These are phyloP conservation scores for Myopa testacea DNA, from an alignment of 2,888 invertebrate genomes.

Conservation along the genomic window DNA sequence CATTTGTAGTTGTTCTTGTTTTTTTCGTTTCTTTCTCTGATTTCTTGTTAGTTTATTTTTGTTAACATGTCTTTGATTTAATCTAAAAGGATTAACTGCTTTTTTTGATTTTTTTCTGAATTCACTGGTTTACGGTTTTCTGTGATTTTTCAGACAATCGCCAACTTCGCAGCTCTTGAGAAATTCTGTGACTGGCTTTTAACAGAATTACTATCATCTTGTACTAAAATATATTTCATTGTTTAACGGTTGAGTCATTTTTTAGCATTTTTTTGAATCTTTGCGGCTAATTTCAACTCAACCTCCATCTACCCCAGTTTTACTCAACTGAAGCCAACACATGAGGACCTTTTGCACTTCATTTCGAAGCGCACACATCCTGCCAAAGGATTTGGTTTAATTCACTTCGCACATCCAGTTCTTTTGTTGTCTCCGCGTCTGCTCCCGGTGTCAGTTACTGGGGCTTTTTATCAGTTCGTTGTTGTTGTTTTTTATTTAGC, in stretches of 20 bases:
- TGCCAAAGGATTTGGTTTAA: conserved; percentile 24
- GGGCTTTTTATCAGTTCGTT: neutral
- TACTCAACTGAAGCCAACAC: neutral
- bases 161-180: too few species aligned
- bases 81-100: conserved; percentile 66
- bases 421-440: conserved; percentile 4
- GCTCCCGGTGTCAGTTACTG: conserved; percentile 9
- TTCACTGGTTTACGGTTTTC: conserved; percentile 46
- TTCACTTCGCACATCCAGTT: conserved; percentile 15
- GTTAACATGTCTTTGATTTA: conserved; percentile 63
- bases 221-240: neutral
- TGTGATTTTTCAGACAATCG: neutral
- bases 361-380: conserved; percentile 13
- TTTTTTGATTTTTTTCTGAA: conserved; percentile 59
- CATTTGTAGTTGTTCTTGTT: neutral
- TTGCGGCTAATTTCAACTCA: too few species aligned
- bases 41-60: conserved; percentile 43
- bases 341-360: neutral
- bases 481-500: conserved; percentile 11
- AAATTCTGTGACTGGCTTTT: neutral
- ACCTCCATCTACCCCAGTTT: too few species aligned
- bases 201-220: neutral
- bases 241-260: neutral
- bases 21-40: neutral
- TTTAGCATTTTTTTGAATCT: too few species aligned